These are phyloP conservation scores for Epizoanthus ramosus DNA, from an alignment of 92 coral and sea anemone species.

Conservation along the genomic window DNA sequence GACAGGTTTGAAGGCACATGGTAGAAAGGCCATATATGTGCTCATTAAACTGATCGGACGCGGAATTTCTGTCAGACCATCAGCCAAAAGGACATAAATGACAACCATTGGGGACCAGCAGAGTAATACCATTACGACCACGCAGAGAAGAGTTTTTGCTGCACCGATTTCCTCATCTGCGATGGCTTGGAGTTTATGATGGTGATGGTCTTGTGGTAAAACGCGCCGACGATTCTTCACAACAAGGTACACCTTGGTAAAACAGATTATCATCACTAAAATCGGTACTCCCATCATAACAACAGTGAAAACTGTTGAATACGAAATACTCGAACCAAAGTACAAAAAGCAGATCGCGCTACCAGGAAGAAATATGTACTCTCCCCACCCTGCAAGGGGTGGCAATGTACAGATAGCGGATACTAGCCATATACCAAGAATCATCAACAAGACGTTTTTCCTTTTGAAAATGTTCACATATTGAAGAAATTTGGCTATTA, in stretches of 20 bases:
- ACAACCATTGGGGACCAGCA: slow-evolving; percentile 62
- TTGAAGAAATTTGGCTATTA: slow-evolving; percentile 53
- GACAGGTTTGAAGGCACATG: slow-evolving; percentile 57
- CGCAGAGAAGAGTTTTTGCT: slow-evolving; percentile 57
- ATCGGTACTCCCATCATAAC: slow-evolving; percentile 69
- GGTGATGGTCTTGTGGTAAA: slow-evolving; percentile 8
- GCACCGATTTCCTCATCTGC: slow-evolving; percentile 59
- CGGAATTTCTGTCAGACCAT: slow-evolving; percentile 48
- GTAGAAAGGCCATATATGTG: slow-evolving; percentile 43
- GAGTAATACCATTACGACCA: slow-evolving; percentile 57
- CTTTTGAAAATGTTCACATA: slow-evolving; percentile 67
- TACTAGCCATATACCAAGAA: slow-evolving; percentile 56
- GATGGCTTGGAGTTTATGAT: slow-evolving; percentile 15
- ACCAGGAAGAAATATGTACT: slow-evolving; percentile 64
- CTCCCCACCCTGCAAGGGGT: slow-evolving; percentile 78
- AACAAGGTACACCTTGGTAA: slow-evolving; percentile 56
- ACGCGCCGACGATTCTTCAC: slow-evolving; percentile 49
- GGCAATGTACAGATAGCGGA: slow-evolving; percentile 57
- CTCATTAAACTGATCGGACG: slow-evolving; percentile 51
- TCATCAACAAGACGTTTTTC: slow-evolving; percentile 57
- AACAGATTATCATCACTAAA: slow-evolving; percentile 52
- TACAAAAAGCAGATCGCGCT: slow-evolving; percentile 72
- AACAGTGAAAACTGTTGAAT: slow-evolving; percentile 68
- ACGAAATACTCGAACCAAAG: slow-evolving; percentile 60
- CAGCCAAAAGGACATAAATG: slow-evolving; percentile 44